phyloP scores from a whole-genome alignment of 2,113 vertebrate species.

The Apodemus sylvaticus region DNA sequence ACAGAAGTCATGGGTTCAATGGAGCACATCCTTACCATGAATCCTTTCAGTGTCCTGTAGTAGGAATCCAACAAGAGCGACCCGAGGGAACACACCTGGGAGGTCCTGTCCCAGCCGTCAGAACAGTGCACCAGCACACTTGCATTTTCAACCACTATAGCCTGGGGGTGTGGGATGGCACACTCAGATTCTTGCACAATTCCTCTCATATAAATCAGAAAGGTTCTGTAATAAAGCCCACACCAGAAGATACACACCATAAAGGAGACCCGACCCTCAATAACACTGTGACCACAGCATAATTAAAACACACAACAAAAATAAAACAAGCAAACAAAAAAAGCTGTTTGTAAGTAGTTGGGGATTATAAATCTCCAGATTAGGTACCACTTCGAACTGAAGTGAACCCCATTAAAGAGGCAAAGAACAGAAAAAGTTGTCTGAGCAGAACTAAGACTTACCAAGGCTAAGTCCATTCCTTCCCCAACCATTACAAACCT shows the following conservation, averaged over 20 bases:
- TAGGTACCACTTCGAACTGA: neutral
- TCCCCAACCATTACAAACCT: neutral
- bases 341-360: neutral
- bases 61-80: constrained; percentile 95
- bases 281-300: neutral
- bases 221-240: neutral
- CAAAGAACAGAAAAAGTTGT: neutral
- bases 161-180: constrained; percentile 87
- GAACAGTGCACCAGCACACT: constrained; percentile 98
- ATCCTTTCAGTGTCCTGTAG: constrained; percentile 97
- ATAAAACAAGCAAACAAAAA: neutral
- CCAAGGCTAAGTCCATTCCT: neutral
- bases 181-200: neutral
- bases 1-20: neutral
- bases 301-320: constrained; percentile 14
- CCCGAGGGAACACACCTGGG: constrained; percentile 97
- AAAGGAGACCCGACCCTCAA: neutral
- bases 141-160: constrained; percentile 92
- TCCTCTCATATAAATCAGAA: neutral
- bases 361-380: neutral
- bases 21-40: constrained; percentile 90
- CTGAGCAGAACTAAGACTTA: neutral
- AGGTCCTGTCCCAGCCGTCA: constrained; percentile 98
- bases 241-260: neutral
- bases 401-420: neutral